phyloP scores from a whole-genome alignment of 1,140 invertebrate species.

The Anadara kagoshimensis region DNA sequence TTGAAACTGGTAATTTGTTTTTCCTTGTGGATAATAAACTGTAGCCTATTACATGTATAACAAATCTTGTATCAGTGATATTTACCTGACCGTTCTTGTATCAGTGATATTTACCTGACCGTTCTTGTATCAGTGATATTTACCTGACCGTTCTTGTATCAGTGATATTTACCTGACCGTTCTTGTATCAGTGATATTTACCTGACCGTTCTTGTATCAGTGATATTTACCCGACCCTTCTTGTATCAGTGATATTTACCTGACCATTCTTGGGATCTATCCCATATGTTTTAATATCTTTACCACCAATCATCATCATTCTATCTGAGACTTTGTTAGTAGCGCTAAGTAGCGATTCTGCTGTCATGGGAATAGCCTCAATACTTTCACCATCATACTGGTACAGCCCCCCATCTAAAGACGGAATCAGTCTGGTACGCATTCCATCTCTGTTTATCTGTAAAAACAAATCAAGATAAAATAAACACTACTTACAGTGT shows the following conservation, averaged over 20 bases:
- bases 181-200: too few species aligned
- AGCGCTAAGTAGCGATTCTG: slow-evolving; percentile 86
- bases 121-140: too few species aligned
- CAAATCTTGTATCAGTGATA: too few species aligned
- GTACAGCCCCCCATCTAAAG: slow-evolving; percentile 91
- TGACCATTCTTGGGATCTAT: slow-evolving; percentile 85
- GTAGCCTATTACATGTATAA: too few species aligned
- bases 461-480: slow-evolving; percentile 35
- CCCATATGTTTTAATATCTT: slow-evolving; percentile 78
- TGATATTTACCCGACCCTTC: too few species aligned
- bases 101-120: too few species aligned
- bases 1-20: too few species aligned
- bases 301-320: slow-evolving; percentile 87
- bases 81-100: too few species aligned
- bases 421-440: slow-evolving; percentile 91
- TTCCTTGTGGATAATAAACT: too few species aligned
- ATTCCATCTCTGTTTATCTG: slow-evolving; percentile 90
- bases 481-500: neutral
- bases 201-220: too few species aligned
- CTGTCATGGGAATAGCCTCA: slow-evolving; percentile 88
- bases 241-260: slow-evolving; percentile 50
- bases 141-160: too few species aligned
- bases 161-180: too few species aligned
- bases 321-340: slow-evolving; percentile 90
- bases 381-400: slow-evolving; percentile 92